phyloP scores from a whole-genome alignment of 2,113 vertebrate species.

The Phalacrocorax aristotelis region DNA sequence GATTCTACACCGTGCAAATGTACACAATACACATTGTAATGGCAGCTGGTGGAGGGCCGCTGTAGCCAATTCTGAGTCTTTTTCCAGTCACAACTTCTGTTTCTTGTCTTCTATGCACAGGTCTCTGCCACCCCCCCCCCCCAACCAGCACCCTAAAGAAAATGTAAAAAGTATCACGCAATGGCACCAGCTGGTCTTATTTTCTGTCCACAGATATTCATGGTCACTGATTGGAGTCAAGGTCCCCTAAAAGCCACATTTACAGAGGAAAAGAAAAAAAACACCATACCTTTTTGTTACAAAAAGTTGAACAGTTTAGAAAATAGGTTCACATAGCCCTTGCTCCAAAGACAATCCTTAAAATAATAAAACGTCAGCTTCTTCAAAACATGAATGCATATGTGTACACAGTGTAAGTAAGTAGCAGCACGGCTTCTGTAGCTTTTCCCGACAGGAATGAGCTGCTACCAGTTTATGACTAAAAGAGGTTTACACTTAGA shows the following conservation, averaged over 20 bases:
- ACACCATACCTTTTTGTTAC: background rate
- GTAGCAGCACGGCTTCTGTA: background rate
- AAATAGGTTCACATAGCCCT: background rate
- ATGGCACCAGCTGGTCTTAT: constrained; percentile 52
- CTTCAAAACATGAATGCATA: background rate
- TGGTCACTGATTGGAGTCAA: background rate
- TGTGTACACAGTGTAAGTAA: background rate
- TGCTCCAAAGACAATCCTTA: background rate
- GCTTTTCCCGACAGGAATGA: background rate
- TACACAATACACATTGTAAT: constrained; percentile 63
- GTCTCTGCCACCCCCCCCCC: background rate
- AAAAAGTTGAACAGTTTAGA: background rate
- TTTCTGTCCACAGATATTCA: constrained; percentile 29
- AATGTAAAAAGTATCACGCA: constrained; percentile 42
- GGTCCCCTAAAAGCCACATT: background rate
- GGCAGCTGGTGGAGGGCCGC: constrained; percentile 63
- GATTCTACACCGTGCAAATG: constrained; percentile 64
- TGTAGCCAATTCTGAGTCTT: constrained; percentile 50
- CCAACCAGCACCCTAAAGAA: constrained; percentile 41
- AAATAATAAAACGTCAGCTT: background rate
- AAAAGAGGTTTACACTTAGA: background rate
- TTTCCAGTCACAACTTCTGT: constrained; percentile 63
- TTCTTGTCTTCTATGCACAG: constrained; percentile 48
- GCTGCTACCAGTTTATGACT: background rate
- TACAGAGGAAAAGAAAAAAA: background rate